phyloP scores from a whole-genome alignment of 2,113 vertebrate genomes.

The Cynocephalus volans region DNA sequence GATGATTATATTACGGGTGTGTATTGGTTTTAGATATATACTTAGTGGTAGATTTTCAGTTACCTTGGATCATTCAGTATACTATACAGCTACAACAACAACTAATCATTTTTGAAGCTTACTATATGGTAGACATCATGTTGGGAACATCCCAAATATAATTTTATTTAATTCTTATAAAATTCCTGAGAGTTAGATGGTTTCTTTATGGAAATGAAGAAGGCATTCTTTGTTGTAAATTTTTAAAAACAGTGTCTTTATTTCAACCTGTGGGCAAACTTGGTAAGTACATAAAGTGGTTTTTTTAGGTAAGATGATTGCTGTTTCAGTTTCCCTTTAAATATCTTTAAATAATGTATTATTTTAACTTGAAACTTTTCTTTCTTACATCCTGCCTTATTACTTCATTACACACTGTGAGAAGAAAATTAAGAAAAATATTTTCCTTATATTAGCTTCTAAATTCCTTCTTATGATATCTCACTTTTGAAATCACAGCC shows the following conservation, averaged over 20 bases:
- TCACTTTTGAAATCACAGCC: neutral
- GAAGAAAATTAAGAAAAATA: neutral
- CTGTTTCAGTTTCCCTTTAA: constrained; percentile 17
- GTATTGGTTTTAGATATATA: constrained; percentile 9
- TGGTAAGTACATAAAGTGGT: neutral
- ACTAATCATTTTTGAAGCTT: neutral
- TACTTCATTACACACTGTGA: neutral
- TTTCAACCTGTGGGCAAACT: constrained; percentile 11
- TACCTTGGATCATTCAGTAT: neutral
- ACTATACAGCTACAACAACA: neutral
- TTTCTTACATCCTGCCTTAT: neutral
- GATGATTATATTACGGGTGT: neutral
- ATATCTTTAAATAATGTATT: neutral
- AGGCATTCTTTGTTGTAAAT: neutral
- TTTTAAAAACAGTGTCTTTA: constrained; percentile 30
- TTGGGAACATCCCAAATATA: neutral
- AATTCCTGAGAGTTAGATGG: neutral
- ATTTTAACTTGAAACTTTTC: constrained; percentile 10
- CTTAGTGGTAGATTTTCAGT: neutral
- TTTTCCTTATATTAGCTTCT: neutral
- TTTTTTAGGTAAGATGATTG: neutral
- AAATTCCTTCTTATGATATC: neutral
- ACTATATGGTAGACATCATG: neutral
- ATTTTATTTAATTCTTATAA: constrained; percentile 42
- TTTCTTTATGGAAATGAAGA: constrained; percentile 19